Conservation (phyloP, 2,888 invertebrate genomes). For the Acleris sparsana region DNA sequence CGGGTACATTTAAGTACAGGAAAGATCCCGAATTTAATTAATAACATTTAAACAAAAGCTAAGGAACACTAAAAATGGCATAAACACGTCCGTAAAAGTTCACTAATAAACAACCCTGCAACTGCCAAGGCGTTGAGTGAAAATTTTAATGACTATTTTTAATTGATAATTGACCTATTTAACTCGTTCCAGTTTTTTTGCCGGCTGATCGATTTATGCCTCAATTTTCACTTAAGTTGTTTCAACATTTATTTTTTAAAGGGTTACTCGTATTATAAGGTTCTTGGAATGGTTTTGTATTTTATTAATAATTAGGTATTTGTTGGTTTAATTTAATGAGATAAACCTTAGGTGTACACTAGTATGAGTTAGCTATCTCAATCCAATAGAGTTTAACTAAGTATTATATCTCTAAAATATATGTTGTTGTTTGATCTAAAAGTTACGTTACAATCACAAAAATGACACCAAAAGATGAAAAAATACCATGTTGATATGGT, state of each 20-base stretch:
- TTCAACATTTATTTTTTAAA: not conserved
- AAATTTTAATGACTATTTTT: slow-evolving; percentile 30
- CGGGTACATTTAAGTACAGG: too few species aligned
- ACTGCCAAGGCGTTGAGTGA: slow-evolving; percentile 9
- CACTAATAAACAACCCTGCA: slow-evolving; percentile 31
- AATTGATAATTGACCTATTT: slow-evolving; percentile 32
- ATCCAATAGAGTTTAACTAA: too few species aligned
- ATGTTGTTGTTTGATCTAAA: too few species aligned
- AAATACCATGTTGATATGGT: too few species aligned
- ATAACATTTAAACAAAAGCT: not conserved
- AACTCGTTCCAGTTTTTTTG: slow-evolving; percentile 22
- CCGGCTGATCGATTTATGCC: slow-evolving; percentile 7
- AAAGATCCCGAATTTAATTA: not conserved
- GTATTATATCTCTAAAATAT: too few species aligned
- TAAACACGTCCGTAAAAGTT: slow-evolving; percentile 7
- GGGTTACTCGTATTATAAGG: not conserved
- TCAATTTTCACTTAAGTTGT: slow-evolving; percentile 13
- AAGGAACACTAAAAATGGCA: slow-evolving; percentile 20
- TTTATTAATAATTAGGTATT: not conserved
- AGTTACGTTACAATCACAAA: too few species aligned
- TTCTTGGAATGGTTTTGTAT: not conserved
- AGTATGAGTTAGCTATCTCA: too few species aligned
- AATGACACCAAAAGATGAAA: too few species aligned
- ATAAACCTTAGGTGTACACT: too few species aligned
- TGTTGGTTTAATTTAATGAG: too few species aligned